These are phyloP conservation scores for Muscina levida DNA, from an alignment of 2,888 invertebrate genomes.

Conservation along the genomic window DNA sequence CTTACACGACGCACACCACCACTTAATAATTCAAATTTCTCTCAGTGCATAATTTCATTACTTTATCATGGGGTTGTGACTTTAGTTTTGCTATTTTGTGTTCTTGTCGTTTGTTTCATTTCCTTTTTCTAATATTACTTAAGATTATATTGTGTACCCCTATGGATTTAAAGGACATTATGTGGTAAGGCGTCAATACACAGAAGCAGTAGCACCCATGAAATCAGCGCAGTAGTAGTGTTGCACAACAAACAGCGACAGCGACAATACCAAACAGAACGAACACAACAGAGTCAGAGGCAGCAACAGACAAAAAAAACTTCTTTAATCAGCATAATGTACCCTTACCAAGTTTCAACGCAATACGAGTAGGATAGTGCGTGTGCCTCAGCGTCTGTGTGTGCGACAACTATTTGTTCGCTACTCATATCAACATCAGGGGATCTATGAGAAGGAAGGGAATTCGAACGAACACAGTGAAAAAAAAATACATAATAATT, in stretches of 20 bases:
- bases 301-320: conserved; percentile 45
- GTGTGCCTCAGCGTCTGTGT: neutral
- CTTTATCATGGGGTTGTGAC: conserved; percentile 48
- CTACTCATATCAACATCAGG: conserved; percentile 64
- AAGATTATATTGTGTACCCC: conserved; percentile 66
- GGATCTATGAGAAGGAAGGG: conserved; percentile 50
- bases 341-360: conserved; percentile 4
- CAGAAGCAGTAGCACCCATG: conserved; percentile 55
- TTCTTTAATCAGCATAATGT: conserved; percentile 77
- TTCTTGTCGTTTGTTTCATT: conserved; percentile 41
- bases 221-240: conserved; percentile 18
- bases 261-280: conserved; percentile 21
- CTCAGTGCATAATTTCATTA: conserved; percentile 36
- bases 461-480: conserved; percentile 29
- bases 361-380: neutral
- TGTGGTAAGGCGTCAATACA: conserved; percentile 56
- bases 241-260: neutral
- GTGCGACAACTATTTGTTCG: conserved; percentile 7
- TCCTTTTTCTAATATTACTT: conserved; percentile 66
- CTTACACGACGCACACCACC: neutral
- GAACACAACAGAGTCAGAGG: conserved; percentile 33
- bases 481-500: conserved; percentile 73
- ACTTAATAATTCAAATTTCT: neutral
- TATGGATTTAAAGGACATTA: conserved; percentile 65
- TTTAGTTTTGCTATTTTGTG: conserved; percentile 30